A percentile compares a stretch with the other conserved stretches of the same genome.
Conservation (phyloP, 2,797 vertebrate genomes). For the Perodicticus potto region DNA sequence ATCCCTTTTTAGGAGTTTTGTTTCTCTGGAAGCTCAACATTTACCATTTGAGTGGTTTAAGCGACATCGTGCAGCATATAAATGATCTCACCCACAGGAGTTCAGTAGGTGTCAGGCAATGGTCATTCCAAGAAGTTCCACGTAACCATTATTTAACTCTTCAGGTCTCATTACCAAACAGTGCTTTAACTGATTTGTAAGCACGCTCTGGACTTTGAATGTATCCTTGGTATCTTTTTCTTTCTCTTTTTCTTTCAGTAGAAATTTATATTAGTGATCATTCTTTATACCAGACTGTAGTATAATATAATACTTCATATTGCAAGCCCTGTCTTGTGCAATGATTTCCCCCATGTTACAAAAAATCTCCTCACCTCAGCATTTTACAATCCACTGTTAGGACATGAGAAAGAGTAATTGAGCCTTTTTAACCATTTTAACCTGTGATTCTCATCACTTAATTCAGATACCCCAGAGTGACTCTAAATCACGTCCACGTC, state of each 20-base stretch:
- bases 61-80: neutral
- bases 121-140: neutral
- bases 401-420: neutral
- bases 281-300: neutral
- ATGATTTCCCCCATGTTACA: neutral
- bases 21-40: constrained; percentile 11
- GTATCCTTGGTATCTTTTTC: neutral
- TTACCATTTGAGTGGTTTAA: neutral
- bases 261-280: constrained; percentile 5
- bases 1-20: neutral
- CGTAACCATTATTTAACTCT: neutral
- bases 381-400: constrained; percentile 15
- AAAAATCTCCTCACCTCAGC: constrained; percentile 31
- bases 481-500: neutral
- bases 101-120: neutral
- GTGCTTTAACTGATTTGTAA: neutral
- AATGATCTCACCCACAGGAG: neutral
- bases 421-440: constrained; percentile 33
- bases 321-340: neutral
- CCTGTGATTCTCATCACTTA: neutral
- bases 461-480: neutral
- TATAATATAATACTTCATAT: neutral
- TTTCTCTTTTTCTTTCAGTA: neutral
- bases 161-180: neutral
- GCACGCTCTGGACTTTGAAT: neutral